Base-by-base conservation (phyloP, 2,797 vertebrate genomes). In the Coregonus ussuriensis region DNA sequence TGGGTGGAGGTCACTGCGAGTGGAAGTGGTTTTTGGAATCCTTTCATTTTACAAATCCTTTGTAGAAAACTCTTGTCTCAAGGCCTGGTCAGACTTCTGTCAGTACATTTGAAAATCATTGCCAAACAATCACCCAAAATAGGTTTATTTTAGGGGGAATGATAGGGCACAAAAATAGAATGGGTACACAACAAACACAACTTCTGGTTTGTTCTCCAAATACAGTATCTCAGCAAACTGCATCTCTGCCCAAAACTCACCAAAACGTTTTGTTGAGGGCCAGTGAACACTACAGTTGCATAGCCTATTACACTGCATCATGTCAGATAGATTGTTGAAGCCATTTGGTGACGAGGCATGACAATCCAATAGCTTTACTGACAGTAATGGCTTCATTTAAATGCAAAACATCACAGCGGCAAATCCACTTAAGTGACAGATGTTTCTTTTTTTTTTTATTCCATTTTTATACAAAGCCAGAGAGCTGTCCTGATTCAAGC, bases 321-420 rank as follows among this genome's bases (percentile, higher is more conserved):
- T 9, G 59, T 62, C n/a, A 62, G 59, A 25, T 62, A 62, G n/a
- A 62, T 62, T n/a, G 59, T 13, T 21, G 7, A 21, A 11, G n/a
- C n/a, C 1, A 25, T 62, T 25, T 25, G 21, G 59, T 62, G 21
- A 62, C 25, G 59, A 62, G 21, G 21, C 59, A 11, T 62, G 59
- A 62, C 21, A 9, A 62, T 25, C 21, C 59, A 62, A 25, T 25
- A 62, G 11, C 59, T 62, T 62, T 11, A 7, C 59, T 9, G 59
- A 62, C 59, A 62, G 59, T 62, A 62, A 62, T 62, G 59, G n/a
- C 4, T 62, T 62, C 59, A 62, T 62, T 62, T 62, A 62, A 62
- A 62, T 62, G 59, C 59, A 62, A 25, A 62, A 62, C 59, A 62
- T 62, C 59, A 62, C 59, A 62, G 59, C 11, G 59, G 59, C 21